Evolutionary conservation across 2,113 vertebrate species (phyloP), one percentile per base, ranked within the genome.

Genomic region (Microtus richardsoni): DNA sequence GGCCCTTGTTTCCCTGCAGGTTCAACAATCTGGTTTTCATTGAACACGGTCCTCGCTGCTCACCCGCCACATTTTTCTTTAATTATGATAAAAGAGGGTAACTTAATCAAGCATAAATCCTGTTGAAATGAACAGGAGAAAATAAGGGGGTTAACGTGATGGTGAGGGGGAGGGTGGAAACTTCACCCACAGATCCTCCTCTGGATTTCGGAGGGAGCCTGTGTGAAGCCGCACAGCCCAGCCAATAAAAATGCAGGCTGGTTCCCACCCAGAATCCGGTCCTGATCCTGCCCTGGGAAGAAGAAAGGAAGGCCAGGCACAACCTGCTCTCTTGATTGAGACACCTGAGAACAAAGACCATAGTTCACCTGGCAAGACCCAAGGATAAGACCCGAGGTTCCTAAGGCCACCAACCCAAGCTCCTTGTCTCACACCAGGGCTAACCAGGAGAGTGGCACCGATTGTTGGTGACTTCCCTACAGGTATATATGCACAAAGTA

Each of bases 81-180:
- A 98, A 99, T 99, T 99, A 98, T 97, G 97, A 99, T 98, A 98
- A 99, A 99, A 99, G 98, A 98, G 97, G 98, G 98, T 98, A 99
- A 99, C 97, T 98, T 98, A 98, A 99, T 98, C 98, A 97, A 97
- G 98, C 98, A 98, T 98, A 98, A 98, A 98, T 98, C 98, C 98
- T 98, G 97, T 85, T 96, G 94, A 97, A 98, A 88, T 2, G 91
- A 98, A 97, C 82, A 93, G 96, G 97, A 98, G 96, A 98, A 98
- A 98, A 98, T 96, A 98, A 97, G 97, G 75, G 95, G 91, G 97
- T 97, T 96, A 98, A 97, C 17, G 70, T 64, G 58, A 84, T 64
- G 71, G 66, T 28, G 68, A 44, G 82, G 22, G 36, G 70, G 44
- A 83, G 60, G 91, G 52, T 33, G 12, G 83, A 88, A 66, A 83